Evolutionary conservation across 2,113 vertebrate genomes (phyloP).

Genomic region (Otocyon megalotis): DNA sequence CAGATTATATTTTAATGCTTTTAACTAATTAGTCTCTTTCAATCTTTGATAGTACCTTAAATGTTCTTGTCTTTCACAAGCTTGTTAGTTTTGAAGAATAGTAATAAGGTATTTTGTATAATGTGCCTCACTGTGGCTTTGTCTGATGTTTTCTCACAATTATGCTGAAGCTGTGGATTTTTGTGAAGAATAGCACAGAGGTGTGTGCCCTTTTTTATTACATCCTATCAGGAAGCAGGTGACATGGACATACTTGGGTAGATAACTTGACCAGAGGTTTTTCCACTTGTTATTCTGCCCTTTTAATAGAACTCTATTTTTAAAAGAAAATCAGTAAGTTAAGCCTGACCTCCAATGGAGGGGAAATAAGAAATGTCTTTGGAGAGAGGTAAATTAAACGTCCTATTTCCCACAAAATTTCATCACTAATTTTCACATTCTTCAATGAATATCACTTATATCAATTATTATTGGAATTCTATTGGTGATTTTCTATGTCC

Average conservation of each 20-base stretch:
- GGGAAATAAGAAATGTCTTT: neutral
- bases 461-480: neutral
- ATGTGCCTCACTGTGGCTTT: neutral
- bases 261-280: neutral
- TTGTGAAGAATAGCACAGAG: neutral
- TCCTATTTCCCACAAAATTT: neutral
- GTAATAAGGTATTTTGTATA: neutral
- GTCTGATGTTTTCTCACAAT: neutral
- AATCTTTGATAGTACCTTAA: neutral
- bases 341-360: neutral
- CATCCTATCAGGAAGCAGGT: neutral
- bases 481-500: neutral
- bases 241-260: neutral
- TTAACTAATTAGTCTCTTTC: neutral
- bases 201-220: neutral
- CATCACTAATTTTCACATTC: neutral
- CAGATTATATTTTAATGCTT: neutral
- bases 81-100: neutral
- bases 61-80: conserved; percentile 12
- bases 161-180: neutral
- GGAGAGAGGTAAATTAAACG: neutral
- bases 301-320: neutral
- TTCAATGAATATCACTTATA: neutral
- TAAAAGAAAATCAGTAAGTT: neutral
- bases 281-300: neutral